Base-by-base conservation (phyloP, 2,888 invertebrate genomes). In the Coenonympha glycerion region DNA sequence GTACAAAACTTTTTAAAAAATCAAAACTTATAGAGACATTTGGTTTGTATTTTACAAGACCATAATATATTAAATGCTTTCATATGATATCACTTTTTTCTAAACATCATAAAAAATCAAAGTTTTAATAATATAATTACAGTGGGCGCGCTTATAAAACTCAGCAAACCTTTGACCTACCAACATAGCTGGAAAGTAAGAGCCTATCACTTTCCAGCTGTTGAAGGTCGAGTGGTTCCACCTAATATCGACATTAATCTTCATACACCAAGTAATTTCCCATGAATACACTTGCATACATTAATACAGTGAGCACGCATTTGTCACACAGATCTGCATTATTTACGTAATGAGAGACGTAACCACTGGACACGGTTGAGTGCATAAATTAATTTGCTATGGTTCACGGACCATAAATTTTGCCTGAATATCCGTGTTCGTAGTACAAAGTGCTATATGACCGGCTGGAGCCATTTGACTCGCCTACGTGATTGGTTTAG, bases 331-430 rank as follows among this genome's bases (percentile, higher is more conserved):
- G 36, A 47, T 51, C 36, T 46, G 41, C 53, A 56, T 52, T 66
- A 67, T 65, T 56, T 62, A 58, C 58, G 56, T 69, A 69, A 70
- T 68, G 64, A 68, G 68, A 64, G 66, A 63, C 65, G 73, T 66
- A 61, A 70, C 68, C 68, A 66, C 56, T 50, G 55, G 62, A 56
- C 56, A 64, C 63, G 62, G 62, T 58, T 55, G 57, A 60, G 50
- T 55, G 61, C 66, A 62, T 64, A 63, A 69, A 74, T 75, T 72
- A 71, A 76, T 73, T 72, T 62, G 64, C 64, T 61, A 58, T 55
- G 58, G 63, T 64, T 61, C 65, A 66, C 53, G 61, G 59, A 34
- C 61, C 62, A 66, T 73, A 72, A 68, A 71, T 70, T 66, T 64
- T 50, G 55, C 52, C 49, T 47, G 39, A 53, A 48, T 52, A 47